phyloP scores from a whole-genome alignment of 2,888 invertebrate genomes.

The Cylloceria caligata region DNA sequence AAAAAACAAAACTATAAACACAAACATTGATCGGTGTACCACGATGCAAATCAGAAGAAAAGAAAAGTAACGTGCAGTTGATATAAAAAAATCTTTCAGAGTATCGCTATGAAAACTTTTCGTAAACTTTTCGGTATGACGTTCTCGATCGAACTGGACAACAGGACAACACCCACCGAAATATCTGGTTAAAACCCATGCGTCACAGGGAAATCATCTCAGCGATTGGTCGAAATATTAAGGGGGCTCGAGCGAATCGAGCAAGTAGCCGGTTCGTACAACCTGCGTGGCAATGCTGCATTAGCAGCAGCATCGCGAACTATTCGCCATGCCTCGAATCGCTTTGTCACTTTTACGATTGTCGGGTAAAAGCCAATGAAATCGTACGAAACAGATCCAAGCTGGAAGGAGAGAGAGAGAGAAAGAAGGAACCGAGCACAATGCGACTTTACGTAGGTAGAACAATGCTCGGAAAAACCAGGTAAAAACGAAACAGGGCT shows the following conservation, averaged over 20 bases:
- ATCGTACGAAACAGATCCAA: neutral
- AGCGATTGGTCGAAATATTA: slow-evolving; percentile 16
- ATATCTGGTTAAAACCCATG: slow-evolving; percentile 54
- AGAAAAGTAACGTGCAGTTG: neutral
- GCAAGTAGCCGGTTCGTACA: slow-evolving; percentile 24
- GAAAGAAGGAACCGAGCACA: neutral
- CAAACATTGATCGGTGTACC: too few species aligned
- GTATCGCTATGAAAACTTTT: neutral
- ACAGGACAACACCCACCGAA: slow-evolving; percentile 50
- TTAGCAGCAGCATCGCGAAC: slow-evolving; percentile 21
- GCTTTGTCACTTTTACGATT: slow-evolving; percentile 21
- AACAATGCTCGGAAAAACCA: neutral
- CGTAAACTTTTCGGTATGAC: too few species aligned
- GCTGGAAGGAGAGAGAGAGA: neutral
- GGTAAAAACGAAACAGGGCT: neutral
- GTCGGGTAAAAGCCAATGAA: slow-evolving; percentile 30
- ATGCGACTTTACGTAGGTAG: neutral
- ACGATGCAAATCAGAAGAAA: neutral
- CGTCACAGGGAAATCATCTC: slow-evolving; percentile 23
- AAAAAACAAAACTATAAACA: too few species aligned
- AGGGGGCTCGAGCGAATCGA: slow-evolving; percentile 10
- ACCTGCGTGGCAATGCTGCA: neutral
- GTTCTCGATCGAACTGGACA: neutral
- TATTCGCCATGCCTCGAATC: slow-evolving; percentile 50
- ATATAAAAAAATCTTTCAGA: neutral